phyloP scores from a whole-genome alignment of 2,797 vertebrate species.

The Phalanger gymnotis region DNA sequence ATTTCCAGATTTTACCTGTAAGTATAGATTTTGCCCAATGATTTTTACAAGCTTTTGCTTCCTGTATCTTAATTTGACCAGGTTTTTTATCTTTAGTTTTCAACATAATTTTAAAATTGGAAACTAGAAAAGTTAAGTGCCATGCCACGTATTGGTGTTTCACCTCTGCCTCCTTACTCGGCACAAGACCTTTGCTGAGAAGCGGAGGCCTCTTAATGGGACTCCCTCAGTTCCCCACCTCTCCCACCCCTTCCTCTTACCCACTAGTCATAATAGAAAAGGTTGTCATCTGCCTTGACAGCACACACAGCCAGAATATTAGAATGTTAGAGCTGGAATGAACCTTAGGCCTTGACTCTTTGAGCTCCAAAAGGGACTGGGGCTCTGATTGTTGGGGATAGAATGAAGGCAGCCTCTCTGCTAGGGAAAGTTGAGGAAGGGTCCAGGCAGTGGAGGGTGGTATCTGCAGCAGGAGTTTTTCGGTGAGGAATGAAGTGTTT shows the following conservation, averaged over 20 bases:
- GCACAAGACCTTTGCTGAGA: background rate
- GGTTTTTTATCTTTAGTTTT: background rate
- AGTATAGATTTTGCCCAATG: conserved; percentile 78
- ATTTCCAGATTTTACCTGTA: conserved; percentile 99
- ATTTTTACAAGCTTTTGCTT: background rate
- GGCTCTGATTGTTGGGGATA: background rate
- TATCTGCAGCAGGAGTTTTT: background rate
- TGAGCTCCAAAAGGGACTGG: background rate
- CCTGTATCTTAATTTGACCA: background rate
- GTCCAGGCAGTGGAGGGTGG: background rate
- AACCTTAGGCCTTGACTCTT: background rate
- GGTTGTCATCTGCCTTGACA: background rate
- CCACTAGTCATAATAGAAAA: background rate
- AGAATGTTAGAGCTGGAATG: background rate
- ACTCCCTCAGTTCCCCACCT: background rate
- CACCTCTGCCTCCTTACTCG: background rate
- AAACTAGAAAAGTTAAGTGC: too few species aligned
- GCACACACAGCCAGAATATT: background rate
- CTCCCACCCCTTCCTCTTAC: background rate
- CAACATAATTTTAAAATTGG: background rate
- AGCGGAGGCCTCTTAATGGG: background rate
- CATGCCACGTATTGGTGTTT: background rate
- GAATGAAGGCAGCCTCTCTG: background rate
- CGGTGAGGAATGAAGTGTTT: background rate
- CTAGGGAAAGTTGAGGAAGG: background rate